Evolutionary conservation across 2,888 invertebrate species (phyloP).

Genomic region (Lasioglossum zephyrum): DNA sequence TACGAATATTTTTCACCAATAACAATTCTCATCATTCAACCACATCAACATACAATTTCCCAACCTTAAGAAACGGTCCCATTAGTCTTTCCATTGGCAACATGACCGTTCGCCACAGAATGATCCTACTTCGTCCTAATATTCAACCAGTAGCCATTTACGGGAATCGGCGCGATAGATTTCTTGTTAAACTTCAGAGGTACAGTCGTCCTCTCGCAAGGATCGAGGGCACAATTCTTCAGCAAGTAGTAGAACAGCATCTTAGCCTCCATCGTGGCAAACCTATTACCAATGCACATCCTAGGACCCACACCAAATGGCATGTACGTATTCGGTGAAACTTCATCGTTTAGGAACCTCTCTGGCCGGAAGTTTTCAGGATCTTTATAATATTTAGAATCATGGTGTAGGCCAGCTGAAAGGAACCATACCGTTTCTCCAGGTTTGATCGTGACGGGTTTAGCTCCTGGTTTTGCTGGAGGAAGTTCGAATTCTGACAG

Average conservation of each 20-base stretch:
- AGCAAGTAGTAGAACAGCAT: slow-evolving; percentile 70
- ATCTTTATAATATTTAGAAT: slow-evolving; percentile 79
- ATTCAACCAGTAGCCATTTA: slow-evolving; percentile 72
- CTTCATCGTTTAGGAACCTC: slow-evolving; percentile 75
- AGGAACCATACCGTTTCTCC: slow-evolving; percentile 77
- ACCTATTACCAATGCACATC: slow-evolving; percentile 71
- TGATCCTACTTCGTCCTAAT: background rate
- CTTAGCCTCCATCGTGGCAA: slow-evolving; percentile 66
- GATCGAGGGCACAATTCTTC: slow-evolving; percentile 67
- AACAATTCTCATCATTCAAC: too few relatives aligned
- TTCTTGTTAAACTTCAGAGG: slow-evolving; percentile 76
- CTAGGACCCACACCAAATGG: slow-evolving; percentile 78
- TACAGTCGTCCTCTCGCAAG: slow-evolving; percentile 82
- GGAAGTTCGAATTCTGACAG: slow-evolving; percentile 76
- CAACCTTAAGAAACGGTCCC: too few relatives aligned
- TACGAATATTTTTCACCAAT: too few relatives aligned
- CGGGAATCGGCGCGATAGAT: slow-evolving; percentile 44
- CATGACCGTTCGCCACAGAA: background rate
- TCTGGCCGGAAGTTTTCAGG: slow-evolving; percentile 83
- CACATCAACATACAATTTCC: too few relatives aligned
- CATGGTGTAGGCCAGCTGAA: slow-evolving; percentile 76
- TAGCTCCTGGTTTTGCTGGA: slow-evolving; percentile 70
- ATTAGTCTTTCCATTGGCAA: background rate
- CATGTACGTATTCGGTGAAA: slow-evolving; percentile 53
- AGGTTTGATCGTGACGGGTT: slow-evolving; percentile 76